These are phyloP conservation scores for Lanius collurio DNA, from an alignment of 2,113 vertebrate species.

Conservation along the genomic window DNA sequence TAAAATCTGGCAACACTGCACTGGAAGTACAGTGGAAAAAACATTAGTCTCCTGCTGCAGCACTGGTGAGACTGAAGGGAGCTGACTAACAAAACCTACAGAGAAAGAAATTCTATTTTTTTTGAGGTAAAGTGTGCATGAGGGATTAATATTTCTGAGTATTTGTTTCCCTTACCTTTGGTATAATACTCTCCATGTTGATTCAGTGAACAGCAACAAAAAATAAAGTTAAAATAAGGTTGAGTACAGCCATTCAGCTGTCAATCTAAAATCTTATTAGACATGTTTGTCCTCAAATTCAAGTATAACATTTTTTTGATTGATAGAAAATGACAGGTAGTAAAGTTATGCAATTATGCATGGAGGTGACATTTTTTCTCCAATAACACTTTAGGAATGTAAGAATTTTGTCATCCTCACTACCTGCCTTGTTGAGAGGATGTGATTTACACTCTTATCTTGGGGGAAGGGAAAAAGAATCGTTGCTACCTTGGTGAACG, in stretches of 20 bases:
- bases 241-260: constrained; percentile 6
- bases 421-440: constrained; percentile 63
- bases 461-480: constrained; percentile 54
- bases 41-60: neutral
- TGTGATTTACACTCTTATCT: constrained; percentile 63
- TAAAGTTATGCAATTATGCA: constrained; percentile 59
- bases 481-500: constrained; percentile 27
- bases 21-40: constrained; percentile 22
- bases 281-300: constrained; percentile 13
- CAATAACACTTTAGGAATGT: constrained; percentile 62
- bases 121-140: neutral
- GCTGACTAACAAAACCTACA: neutral
- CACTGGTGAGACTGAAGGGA: neutral
- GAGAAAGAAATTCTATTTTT: neutral
- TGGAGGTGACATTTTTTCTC: constrained; percentile 61
- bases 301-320: constrained; percentile 46
- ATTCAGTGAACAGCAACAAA: constrained; percentile 45
- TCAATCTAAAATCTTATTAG: constrained; percentile 46
- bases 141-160: constrained; percentile 30
- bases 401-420: constrained; percentile 60
- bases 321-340: constrained; percentile 40
- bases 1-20: neutral
- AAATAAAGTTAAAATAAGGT: constrained; percentile 48
- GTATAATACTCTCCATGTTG: neutral
- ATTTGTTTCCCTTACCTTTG: constrained; percentile 10